Evolutionary conservation across 2,797 vertebrate genomes (phyloP).

Genomic region (Myripristis murdjan): DNA sequence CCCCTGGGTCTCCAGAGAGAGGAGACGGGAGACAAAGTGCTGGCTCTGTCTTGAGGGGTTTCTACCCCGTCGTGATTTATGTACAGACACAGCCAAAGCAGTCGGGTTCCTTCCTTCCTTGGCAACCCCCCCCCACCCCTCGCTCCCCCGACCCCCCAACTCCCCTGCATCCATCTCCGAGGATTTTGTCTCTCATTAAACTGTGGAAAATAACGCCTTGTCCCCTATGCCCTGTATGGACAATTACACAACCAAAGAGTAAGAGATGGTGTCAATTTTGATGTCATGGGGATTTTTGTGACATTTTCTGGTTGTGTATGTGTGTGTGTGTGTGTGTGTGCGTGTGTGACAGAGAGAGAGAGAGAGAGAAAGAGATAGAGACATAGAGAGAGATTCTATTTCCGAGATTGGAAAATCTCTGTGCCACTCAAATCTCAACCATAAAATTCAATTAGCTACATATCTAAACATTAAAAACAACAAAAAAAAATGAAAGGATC

Average conservation of each 20-base stretch:
- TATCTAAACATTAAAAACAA: no score
- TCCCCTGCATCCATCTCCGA: constrained; percentile 67
- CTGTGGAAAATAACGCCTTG: constrained; percentile 51
- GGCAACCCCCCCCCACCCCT: constrained; percentile 31
- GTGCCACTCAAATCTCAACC: no score
- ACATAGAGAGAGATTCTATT: background rate
- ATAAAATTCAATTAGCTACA: no score
- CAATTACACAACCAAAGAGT: constrained; percentile 56
- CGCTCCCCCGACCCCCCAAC: constrained; percentile 21
- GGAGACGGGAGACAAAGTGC: constrained; percentile 60
- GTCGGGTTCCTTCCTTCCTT: constrained; percentile 53
- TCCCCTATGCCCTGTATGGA: constrained; percentile 51
- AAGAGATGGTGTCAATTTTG: constrained; percentile 48
- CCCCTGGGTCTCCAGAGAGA: constrained; percentile 64
- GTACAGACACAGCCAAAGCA: constrained; percentile 70
- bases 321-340: background rate
- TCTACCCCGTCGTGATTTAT: constrained; percentile 77
- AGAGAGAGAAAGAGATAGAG: background rate
- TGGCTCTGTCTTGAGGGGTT: constrained; percentile 69
- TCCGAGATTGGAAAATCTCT: no score
- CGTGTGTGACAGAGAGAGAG: background rate
- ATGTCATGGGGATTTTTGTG: constrained; percentile 54
- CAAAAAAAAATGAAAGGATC: no score
- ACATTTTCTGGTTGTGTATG: constrained; percentile 12
- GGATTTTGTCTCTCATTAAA: constrained; percentile 65